phyloP scores from a whole-genome alignment of 2,113 vertebrate genomes.

The Synodontis membranacea region DNA sequence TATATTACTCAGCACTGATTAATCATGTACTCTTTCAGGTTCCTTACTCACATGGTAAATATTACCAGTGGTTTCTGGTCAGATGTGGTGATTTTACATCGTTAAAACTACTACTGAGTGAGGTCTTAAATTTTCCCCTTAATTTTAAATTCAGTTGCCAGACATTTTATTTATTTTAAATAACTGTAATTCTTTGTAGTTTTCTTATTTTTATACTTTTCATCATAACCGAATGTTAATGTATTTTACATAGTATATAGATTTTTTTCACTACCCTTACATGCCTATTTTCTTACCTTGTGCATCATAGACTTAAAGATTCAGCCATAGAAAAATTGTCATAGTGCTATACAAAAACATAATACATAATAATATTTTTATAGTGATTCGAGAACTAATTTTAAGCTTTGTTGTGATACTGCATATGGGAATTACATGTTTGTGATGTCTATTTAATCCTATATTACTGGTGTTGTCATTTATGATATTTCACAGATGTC shows the following conservation, averaged over 20 bases:
- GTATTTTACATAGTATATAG: constrained; percentile 47
- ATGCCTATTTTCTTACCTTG: not conserved
- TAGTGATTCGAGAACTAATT: not conserved
- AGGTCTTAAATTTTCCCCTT: constrained; percentile 24
- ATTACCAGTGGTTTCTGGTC: constrained; percentile 18
- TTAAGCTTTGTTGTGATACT: not conserved
- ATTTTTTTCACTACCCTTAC: constrained; percentile 33
- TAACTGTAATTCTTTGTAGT: constrained; percentile 52
- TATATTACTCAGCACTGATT: not conserved
- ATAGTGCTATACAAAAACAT: not conserved
- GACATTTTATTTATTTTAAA: constrained; percentile 58
- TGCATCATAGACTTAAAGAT: constrained; percentile 7
- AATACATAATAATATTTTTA: not conserved
- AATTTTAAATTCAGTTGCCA: constrained; percentile 21
- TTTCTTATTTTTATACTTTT: constrained; percentile 42
- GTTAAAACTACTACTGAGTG: constrained; percentile 45
- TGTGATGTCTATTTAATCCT: not conserved
- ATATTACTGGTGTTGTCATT: constrained; percentile 7
- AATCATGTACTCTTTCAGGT: not conserved
- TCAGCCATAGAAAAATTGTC: constrained; percentile 3
- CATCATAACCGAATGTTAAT: constrained; percentile 42
- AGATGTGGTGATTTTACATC: constrained; percentile 33
- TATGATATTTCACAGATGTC: too few species aligned
- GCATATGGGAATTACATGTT: not conserved
- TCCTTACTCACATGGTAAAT: not conserved